A percentile compares a stretch with the other conserved stretches of the same genome.
Evolutionary conservation across 30 jellyfish, hydroid and myxozoan genomes (phyloP).

Genomic region (Clytia hemisphaerica): DNA sequence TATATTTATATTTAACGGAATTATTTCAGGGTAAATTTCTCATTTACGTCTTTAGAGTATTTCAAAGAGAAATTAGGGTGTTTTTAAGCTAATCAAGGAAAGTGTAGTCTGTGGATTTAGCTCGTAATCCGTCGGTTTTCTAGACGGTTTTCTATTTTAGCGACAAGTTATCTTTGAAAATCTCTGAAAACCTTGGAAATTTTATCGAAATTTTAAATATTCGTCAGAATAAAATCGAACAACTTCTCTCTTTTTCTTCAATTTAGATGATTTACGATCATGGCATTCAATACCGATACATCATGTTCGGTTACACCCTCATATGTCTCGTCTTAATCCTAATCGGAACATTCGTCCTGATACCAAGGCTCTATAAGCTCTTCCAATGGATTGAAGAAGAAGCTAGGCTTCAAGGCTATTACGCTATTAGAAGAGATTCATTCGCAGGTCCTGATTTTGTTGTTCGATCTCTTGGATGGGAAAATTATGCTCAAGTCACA

Average conservation of each 20-base stretch:
- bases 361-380: slow-evolving; percentile 26
- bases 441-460: slow-evolving; percentile 37
- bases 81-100: too few relatives aligned
- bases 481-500: not conserved
- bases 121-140: too few relatives aligned
- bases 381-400: slow-evolving; percentile 27
- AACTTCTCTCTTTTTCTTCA: not conserved
- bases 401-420: not conserved
- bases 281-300: slow-evolving; percentile 51
- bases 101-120: too few relatives aligned
- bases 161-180: too few relatives aligned
- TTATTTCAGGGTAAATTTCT: too few relatives aligned
- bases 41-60: too few relatives aligned
- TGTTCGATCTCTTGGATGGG: slow-evolving; percentile 1
- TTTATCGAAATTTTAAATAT: too few relatives aligned
- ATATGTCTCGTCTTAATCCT: slow-evolving; percentile 28
- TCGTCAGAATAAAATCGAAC: too few relatives aligned
- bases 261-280: slow-evolving; percentile 61
- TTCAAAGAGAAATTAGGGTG: too few relatives aligned
- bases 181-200: too few relatives aligned
- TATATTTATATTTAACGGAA: too few relatives aligned
- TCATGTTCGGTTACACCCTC: slow-evolving; percentile 37
- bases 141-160: not conserved
- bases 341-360: slow-evolving; percentile 43
- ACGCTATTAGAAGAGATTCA: not conserved